Evolutionary conservation across 2,888 invertebrate genomes (phyloP), one percentile per base, ranked within the genome.

Genomic region (Exocentrus adspersus): DNA sequence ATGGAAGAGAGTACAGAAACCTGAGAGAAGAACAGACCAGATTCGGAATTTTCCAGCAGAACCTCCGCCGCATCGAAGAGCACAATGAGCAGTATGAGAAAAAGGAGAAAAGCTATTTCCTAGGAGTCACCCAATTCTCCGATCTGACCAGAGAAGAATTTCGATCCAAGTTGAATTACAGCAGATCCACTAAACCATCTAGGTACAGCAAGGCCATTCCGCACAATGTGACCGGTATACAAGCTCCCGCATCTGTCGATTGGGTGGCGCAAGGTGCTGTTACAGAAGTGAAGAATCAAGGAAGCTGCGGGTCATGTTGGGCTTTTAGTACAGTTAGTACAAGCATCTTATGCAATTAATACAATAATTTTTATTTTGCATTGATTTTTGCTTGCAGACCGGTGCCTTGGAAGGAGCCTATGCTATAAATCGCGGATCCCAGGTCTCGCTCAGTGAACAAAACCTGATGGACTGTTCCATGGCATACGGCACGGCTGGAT

Each of bases 271-370:
- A 42, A 12, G 85, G 85, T 10, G 84, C 83, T 60, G 86, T 86
- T 1, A 86, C 86, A 1, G 81, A 82, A 0, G 81, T 86, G 5
- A 86, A 86, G 71, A 78, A 86, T 69, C 85, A 86, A 78, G 84
- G 86, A 6, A 81, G 84, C 21, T 88, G 88, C 78, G 88, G 88
- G 5, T 86, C 86, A 1, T 89, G 88, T 76, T 89, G 88, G 88
- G 83, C 88, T 1, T 89, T 89, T 80, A 86, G 86, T 72, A 78
- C 87, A n/a, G 83, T 85, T 79, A 83, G 82, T 50, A 2, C 6
- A n/a, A n/a, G n/a, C n/a, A n/a, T n/a, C n/a, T n/a, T n/a, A n/a
- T n/a, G n/a, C n/a, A n/a, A n/a, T n/a, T n/a, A n/a, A n/a, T n/a
- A n/a, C n/a, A n/a, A n/a, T n/a, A n/a, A n/a, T n/a, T n/a, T n/a